Evolutionary conservation across 2,888 invertebrate genomes (phyloP).

Genomic region (Apamea sordens): DNA sequence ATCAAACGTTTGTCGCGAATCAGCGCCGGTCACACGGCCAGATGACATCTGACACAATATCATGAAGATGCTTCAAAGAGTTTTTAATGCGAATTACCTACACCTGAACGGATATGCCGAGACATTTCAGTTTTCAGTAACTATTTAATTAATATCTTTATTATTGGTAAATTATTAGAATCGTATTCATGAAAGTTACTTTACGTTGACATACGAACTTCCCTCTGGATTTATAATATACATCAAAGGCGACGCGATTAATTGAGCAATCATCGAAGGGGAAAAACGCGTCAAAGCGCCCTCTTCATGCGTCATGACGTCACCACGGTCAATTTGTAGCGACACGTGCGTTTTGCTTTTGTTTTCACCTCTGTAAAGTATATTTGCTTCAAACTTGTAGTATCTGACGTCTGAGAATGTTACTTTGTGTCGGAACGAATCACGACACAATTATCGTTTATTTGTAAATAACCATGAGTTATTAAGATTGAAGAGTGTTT

Average conservation of each 20-base stretch:
- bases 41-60: constrained; percentile 66
- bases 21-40: constrained; percentile 64
- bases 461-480: constrained; percentile 41
- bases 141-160: constrained; percentile 26
- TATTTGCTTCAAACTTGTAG: constrained; percentile 33
- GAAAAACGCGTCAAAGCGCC: constrained; percentile 71
- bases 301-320: constrained; percentile 78
- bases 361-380: constrained; percentile 51
- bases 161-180: constrained; percentile 28
- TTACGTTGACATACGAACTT: constrained; percentile 35
- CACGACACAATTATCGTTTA: constrained; percentile 28
- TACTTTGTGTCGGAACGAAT: constrained; percentile 26
- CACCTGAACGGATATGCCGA: constrained; percentile 62
- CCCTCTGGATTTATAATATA: constrained; percentile 69
- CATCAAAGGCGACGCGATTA: constrained; percentile 83
- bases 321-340: constrained; percentile 78
- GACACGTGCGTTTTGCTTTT: constrained; percentile 76
- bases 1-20: constrained; percentile 85
- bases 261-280: constrained; percentile 81
- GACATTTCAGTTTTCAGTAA: constrained; percentile 47
- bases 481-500: constrained; percentile 35
- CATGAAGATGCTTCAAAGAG: constrained; percentile 59
- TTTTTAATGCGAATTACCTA: constrained; percentile 66
- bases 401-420: constrained; percentile 12
- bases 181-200: constrained; percentile 59